These are phyloP conservation scores for Philopedon plagiatum DNA, from an alignment of 2,888 invertebrate species.

Conservation along the genomic window DNA sequence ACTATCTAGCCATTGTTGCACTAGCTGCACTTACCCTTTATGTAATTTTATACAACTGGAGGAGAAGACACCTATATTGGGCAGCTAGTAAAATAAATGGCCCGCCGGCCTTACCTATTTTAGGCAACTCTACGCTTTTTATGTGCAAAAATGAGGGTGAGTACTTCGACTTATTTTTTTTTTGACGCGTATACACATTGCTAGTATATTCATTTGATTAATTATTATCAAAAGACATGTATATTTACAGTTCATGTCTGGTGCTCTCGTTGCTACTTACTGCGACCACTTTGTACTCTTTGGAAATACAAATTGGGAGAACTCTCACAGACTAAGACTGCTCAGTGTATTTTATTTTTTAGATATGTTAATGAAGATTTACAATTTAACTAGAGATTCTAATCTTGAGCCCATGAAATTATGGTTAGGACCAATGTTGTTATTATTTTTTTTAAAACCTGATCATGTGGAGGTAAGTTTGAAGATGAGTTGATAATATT, in stretches of 20 bases:
- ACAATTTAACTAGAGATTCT: constrained; percentile 39
- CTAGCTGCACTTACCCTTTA: not conserved
- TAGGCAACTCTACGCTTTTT: constrained; percentile 55
- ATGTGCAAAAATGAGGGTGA: constrained; percentile 55
- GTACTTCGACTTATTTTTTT: not conserved
- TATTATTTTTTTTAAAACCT: constrained; percentile 53
- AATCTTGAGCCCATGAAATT: constrained; percentile 53
- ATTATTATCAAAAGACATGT: no score
- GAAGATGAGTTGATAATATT: not conserved
- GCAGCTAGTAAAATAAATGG: constrained; percentile 54
- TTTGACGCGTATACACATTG: not conserved
- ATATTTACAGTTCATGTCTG: no score
- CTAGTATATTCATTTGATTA: no score
- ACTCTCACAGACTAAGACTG: no score
- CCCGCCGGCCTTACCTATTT: constrained; percentile 54
- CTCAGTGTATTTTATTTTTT: constrained; percentile 41
- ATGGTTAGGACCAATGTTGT: constrained; percentile 57
- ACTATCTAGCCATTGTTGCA: not conserved
- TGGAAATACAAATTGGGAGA: no score
- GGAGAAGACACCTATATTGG: constrained; percentile 48
- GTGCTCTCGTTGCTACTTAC: no score
- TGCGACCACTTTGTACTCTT: no score
- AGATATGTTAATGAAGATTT: constrained; percentile 52
- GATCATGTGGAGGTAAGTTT: constrained; percentile 54
- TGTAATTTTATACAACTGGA: constrained; percentile 36